Base-by-base conservation (phyloP, 2,888 invertebrate genomes). In the Drosophila emarginata region DNA sequence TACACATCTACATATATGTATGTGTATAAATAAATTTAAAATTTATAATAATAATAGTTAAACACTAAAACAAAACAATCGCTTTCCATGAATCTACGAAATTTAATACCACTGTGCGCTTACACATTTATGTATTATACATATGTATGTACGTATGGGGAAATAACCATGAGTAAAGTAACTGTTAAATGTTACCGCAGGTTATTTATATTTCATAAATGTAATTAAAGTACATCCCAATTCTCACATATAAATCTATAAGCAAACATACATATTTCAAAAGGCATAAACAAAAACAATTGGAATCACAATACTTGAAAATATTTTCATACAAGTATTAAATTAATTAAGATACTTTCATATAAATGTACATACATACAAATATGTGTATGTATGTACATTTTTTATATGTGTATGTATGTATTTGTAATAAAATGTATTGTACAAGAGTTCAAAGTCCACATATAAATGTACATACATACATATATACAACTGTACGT, bases 361-460 rank as follows among this genome's bases (percentile, higher is more conserved):
- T 18, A 39, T 39, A 32, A 18, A 62, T 37, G 37, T 28, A 39
- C 63, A 59, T 45, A 45, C 39, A 40, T 56, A 14, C 5, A 11
- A 6, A 32, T 56, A 37, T 21, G 50, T 32, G 37, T 60, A 53
- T 28, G 23, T 28, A 53, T 28, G 14, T 12, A 53, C 32, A 32
- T 45, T 7, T 45, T 7, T 45, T 12, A 62, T 28, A 9, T 45
- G 5, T 45, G 4, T 11, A 7, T 9, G 2, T 11, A 12, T 61
- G 36, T 40, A 39, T 32, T 57, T 52, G 51, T 39, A 39, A 63
- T 26, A 45, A 60, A 63, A 39, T 39, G 21, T 36, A 57, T 45
- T 39, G 56, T 61, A 53, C 36, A 54, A 59, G 26, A 72, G 51
- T 64, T 57, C 79, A 79, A 81, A 79, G 79, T 79, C 74, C 82